Conservation (phyloP, 2,888 invertebrate species). For the Polyommatus icarus region DNA sequence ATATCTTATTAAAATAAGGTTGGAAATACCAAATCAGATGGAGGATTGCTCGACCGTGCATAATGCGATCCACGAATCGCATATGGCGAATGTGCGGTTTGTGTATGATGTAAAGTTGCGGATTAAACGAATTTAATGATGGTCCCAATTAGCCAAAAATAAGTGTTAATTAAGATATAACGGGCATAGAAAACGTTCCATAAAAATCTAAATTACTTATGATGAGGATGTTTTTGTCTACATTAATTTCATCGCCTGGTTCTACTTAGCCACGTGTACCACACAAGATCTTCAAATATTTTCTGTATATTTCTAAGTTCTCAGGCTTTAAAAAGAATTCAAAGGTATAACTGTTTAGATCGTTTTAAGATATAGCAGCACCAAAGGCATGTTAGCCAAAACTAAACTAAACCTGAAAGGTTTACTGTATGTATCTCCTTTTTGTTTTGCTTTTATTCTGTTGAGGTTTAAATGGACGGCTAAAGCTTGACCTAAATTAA, state of each 20-base stretch:
- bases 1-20: background rate
- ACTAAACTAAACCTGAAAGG: background rate
- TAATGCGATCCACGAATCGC: slow-evolving; percentile 46
- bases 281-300: too few relatives aligned
- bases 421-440: background rate
- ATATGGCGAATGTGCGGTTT: slow-evolving; percentile 60
- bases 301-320: too few relatives aligned
- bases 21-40: background rate
- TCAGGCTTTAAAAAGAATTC: background rate
- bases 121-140: slow-evolving; percentile 22
- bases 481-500: slow-evolving; percentile 19
- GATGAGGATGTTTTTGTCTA: background rate
- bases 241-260: too few relatives aligned
- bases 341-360: background rate
- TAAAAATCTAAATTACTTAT: background rate
- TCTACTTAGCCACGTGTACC: too few relatives aligned
- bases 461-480: background rate
- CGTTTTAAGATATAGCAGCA: background rate
- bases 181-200: slow-evolving; percentile 1
- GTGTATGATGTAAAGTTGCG: slow-evolving; percentile 38
- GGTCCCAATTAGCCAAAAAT: slow-evolving; percentile 11
- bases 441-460: background rate
- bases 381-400: background rate
- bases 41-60: slow-evolving; percentile 47
- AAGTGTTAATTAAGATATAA: slow-evolving; percentile 7